Conservation (phyloP, 2,113 vertebrate genomes). For the Entomyzon cyanotis region DNA sequence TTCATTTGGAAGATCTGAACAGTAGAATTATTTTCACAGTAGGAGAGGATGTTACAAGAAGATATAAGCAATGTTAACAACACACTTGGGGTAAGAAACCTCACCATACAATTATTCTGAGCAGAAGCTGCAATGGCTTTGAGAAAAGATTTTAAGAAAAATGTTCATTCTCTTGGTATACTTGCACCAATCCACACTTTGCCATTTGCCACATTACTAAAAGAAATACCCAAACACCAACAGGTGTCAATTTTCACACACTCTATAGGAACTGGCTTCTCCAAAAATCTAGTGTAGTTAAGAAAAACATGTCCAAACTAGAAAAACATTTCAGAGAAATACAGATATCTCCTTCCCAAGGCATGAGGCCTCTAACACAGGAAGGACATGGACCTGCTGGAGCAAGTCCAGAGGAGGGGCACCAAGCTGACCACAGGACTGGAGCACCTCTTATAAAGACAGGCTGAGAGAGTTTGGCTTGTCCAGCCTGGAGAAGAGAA, state of each 20-base stretch:
- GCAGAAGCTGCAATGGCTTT: neutral
- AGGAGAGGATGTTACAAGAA: neutral
- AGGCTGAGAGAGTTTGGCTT: neutral
- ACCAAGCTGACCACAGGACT: neutral
- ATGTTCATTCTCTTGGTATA: neutral
- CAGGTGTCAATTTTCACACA: neutral
- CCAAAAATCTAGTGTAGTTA: neutral
- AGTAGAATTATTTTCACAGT: neutral
- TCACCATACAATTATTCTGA: neutral
- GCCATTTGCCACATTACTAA: neutral
- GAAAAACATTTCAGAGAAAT: neutral
- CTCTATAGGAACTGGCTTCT: neutral
- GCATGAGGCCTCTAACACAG: neutral
- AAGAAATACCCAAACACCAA: neutral
- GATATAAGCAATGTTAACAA: neutral
- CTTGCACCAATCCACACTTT: neutral
- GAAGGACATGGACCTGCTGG: neutral
- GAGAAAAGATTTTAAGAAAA: constrained; percentile 12
- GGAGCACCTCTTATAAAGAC: neutral
- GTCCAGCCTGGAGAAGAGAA: neutral
- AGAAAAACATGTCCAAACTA: neutral
- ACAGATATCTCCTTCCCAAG: neutral
- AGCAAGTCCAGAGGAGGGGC: neutral
- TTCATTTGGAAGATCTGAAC: neutral
- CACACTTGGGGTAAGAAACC: neutral